Conservation (phyloP, 2,113 vertebrate genomes). For the Onychostruthus taczanowskii region DNA sequence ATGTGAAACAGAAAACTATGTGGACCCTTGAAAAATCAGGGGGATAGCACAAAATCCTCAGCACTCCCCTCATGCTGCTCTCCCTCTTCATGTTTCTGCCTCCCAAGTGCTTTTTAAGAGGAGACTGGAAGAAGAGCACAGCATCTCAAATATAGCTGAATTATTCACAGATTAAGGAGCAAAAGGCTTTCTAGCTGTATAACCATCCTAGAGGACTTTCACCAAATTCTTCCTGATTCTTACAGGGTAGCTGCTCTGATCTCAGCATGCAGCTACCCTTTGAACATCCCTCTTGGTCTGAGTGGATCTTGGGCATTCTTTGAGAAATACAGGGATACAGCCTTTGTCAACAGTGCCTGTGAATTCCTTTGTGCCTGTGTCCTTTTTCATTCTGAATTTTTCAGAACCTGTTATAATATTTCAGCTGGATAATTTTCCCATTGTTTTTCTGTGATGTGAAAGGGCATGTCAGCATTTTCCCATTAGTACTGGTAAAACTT, state of each 20-base stretch:
- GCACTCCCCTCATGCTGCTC: background rate
- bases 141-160: background rate
- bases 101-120: background rate
- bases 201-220: background rate
- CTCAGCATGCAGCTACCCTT: background rate
- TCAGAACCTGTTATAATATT: background rate
- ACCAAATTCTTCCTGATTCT: background rate
- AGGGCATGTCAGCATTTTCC: background rate
- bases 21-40: background rate
- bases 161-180: background rate
- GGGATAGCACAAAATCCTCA: background rate
- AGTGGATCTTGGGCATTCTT: background rate
- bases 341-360: background rate
- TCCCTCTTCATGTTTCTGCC: background rate
- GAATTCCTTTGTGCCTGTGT: background rate
- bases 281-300: background rate
- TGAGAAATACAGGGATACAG: background rate
- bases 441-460: background rate
- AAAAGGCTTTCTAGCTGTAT: background rate
- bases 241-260: background rate
- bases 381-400: background rate
- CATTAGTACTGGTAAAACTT: background rate
- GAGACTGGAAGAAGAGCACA: background rate
- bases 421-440: background rate
- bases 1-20: background rate